phyloP scores from a whole-genome alignment of 64 coral and sea anemone genomes.

The Dendronephthya gigantea region DNA sequence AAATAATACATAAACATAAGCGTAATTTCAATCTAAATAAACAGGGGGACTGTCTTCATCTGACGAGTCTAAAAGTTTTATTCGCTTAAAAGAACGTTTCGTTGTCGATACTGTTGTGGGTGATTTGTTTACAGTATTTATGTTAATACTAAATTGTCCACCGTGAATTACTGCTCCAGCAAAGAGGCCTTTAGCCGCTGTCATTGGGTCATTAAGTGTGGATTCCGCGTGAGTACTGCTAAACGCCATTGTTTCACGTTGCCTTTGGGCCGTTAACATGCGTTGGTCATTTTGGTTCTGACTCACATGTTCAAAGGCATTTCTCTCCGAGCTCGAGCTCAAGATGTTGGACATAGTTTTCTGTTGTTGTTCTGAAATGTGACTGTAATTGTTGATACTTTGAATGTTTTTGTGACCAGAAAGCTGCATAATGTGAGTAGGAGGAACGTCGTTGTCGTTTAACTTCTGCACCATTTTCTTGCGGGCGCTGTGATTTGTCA shows the following conservation, averaged over 20 bases:
- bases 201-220: not conserved
- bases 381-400: slow-evolving; percentile 54
- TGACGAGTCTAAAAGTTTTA: not conserved
- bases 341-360: slow-evolving; percentile 43
- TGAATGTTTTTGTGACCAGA: slow-evolving; percentile 56
- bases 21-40: no score
- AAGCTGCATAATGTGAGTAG: slow-evolving; percentile 53
- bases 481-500: slow-evolving; percentile 59
- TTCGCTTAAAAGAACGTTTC: not conserved
- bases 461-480: slow-evolving; percentile 57
- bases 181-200: slow-evolving; percentile 18
- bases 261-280: not conserved
- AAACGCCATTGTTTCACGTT: no score
- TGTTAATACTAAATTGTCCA: not conserved
- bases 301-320: not conserved
- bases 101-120: not conserved
- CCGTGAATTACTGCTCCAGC: slow-evolving; percentile 20
- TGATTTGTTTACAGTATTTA: not conserved
- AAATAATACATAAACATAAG: no score
- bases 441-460: slow-evolving; percentile 40
- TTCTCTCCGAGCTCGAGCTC: not conserved
- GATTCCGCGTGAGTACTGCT: not conserved
- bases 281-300: not conserved
- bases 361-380: slow-evolving; percentile 45
- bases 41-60: not conserved